Evolutionary conservation across 1,140 invertebrate species (phyloP).

Genomic region (Saccostrea glomerata): DNA sequence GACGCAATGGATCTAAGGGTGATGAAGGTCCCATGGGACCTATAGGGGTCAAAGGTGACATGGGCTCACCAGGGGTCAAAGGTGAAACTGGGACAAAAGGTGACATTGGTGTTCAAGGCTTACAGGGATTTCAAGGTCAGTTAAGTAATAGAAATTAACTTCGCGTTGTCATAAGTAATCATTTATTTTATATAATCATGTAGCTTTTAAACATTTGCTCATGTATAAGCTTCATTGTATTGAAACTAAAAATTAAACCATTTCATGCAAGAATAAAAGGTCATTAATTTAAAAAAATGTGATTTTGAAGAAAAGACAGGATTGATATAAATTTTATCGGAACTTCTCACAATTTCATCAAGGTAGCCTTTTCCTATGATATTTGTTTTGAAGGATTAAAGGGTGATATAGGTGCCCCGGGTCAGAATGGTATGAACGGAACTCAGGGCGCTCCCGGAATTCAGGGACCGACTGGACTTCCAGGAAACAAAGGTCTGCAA

Average conservation of each 20-base stretch:
- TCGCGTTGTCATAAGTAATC: no score
- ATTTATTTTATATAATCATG: no score
- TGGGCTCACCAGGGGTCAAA: not conserved
- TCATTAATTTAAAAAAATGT: no score
- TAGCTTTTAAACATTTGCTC: no score
- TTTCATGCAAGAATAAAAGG: no score
- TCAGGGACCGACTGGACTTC: not conserved
- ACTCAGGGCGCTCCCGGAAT: not conserved
- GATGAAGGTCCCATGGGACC: not conserved
- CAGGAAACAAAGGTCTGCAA: not conserved
- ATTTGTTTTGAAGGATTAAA: not conserved
- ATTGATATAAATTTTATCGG: no score
- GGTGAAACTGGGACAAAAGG: constrained; percentile 12
- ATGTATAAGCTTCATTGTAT: no score
- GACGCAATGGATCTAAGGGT: not conserved
- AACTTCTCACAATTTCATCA: not conserved
- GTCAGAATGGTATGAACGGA: not conserved
- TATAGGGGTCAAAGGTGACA: constrained; percentile 5
- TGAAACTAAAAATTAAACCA: no score
- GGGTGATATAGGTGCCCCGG: not conserved
- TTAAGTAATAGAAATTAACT: not conserved
- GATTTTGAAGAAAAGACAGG: no score
- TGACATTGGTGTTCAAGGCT: not conserved
- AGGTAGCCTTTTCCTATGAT: not conserved
- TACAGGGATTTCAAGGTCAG: not conserved